These are phyloP conservation scores for Aplysia californica DNA, from an alignment of 1,140 invertebrate species.

Conservation along the genomic window DNA sequence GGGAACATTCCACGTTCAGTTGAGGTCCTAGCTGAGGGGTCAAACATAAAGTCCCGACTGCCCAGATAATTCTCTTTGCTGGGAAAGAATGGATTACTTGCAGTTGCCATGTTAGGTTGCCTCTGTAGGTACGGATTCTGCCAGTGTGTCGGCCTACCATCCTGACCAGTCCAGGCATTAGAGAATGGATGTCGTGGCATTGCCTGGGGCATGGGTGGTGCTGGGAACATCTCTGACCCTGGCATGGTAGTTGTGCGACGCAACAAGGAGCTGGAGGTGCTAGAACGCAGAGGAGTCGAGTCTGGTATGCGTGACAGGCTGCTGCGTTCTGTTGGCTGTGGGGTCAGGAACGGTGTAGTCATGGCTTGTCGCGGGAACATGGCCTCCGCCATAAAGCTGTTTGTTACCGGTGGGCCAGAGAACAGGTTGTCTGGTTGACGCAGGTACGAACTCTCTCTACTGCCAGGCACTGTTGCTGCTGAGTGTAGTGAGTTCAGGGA, in stretches of 20 bases:
- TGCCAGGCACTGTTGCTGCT: constrained; percentile 5
- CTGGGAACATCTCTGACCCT: constrained; percentile 55
- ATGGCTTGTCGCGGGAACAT: constrained; percentile 55
- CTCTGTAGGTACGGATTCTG: constrained; percentile 56
- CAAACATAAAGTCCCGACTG: constrained; percentile 61
- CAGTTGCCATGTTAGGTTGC: constrained; percentile 36
- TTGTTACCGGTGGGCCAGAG: constrained; percentile 37
- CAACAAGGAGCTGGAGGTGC: constrained; percentile 48
- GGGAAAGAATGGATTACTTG: constrained; percentile 50
- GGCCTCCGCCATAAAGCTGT: constrained; percentile 54
- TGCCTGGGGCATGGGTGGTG: constrained; percentile 43
- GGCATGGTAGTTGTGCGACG: constrained; percentile 50
- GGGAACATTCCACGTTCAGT: constrained; percentile 60
- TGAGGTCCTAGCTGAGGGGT: constrained; percentile 47
- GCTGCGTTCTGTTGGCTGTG: constrained; percentile 35
- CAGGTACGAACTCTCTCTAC: constrained; percentile 34
- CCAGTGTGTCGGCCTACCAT: constrained; percentile 56
- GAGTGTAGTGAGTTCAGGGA: constrained; percentile 32
- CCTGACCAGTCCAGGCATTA: constrained; percentile 57
- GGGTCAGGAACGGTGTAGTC: constrained; percentile 51
- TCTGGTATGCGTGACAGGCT: constrained; percentile 39
- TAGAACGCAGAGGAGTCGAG: constrained; percentile 43
- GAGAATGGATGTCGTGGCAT: constrained; percentile 60
- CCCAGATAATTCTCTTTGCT: constrained; percentile 58
- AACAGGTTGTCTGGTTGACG: constrained; percentile 43